Evolutionary conservation across 2,797 vertebrate species (phyloP), one percentile per base, ranked within the genome.

Genomic region (Erpetoichthys calabaricus): DNA sequence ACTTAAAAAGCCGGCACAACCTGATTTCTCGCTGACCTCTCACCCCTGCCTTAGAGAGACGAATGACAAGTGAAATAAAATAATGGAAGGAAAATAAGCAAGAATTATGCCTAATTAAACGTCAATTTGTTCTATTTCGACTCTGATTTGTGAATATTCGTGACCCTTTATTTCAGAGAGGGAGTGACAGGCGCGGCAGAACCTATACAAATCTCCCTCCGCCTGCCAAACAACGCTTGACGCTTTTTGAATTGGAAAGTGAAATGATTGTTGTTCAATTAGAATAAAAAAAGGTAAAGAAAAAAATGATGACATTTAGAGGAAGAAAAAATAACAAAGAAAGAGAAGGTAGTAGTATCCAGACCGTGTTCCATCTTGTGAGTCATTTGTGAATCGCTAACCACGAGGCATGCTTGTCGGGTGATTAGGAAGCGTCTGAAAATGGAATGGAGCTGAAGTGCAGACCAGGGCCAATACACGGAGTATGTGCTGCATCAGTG

Each of bases 31-130:
- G n/a, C 62, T 63, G 58, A 63, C 62, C 62, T 58, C 55, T 53
- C 51, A 46, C 55, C 55, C 45, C 44, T 45, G 57, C 4, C 49
- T 56, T 54, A 46, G 47, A 10, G 55, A 59, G 56, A 51, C 60
- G 61, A 64, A 60, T 78, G 74, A 77, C 78, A 76, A 68, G 65
- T 47, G 59, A 61, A 74, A 68, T 62, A 47, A 69, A 69, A 67
- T 72, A 71, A 74, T 77, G 68, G 75, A 70, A 62, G 70, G 65
- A 73, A 75, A 79, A 80, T 76, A 70, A 66, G 63, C 65, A 69
- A 59, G 67, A 78, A 79, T 76, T 77, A 79, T 68, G 67, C 66
- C 69, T 73, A 76, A 75, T 78, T 73, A 77, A 75, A 77, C 64
- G 65, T 68, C 71, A 72, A 72, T 74, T 74, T 74, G 67, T 63